A percentile compares a stretch with the other conserved stretches of the same genome.
phyloP scores from a whole-genome alignment of 2,888 invertebrate genomes.

The Meiosimyza decipiens region DNA sequence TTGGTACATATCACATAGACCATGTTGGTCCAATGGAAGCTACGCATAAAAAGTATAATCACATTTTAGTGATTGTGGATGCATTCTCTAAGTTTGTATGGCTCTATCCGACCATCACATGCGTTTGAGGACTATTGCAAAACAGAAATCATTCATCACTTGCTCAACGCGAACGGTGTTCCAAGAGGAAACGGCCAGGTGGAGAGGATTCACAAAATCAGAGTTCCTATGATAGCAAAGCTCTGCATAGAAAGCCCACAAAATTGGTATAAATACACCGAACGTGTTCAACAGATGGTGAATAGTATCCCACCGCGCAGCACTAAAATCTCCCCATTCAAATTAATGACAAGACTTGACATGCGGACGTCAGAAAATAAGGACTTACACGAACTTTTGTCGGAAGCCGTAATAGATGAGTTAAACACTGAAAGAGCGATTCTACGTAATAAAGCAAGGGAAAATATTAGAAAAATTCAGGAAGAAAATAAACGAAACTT shows the following conservation, averaged over 20 bases:
- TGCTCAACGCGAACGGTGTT: conserved; percentile 53
- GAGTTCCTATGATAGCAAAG: conserved; percentile 57
- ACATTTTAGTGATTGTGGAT: too few relatives aligned
- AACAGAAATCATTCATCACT: conserved; percentile 50
- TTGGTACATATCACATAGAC: conserved; percentile 36
- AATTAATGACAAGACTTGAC: conserved; percentile 28
- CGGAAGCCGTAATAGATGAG: too few relatives aligned
- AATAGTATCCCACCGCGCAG: conserved; percentile 33
- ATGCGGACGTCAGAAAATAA: conserved; percentile 5
- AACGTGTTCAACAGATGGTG: conserved; percentile 22
- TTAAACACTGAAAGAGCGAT: too few relatives aligned
- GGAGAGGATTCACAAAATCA: conserved; percentile 53
- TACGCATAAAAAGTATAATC: too few relatives aligned
- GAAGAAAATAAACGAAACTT: too few relatives aligned
- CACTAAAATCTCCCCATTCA: conserved; percentile 30
- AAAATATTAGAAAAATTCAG: too few relatives aligned
- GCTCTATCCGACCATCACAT: conserved; percentile 39
- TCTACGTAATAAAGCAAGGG: too few relatives aligned
- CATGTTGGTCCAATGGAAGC: conserved; percentile 51
- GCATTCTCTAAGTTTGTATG: too few relatives aligned
- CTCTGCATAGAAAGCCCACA: conserved; percentile 52
- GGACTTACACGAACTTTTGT: too few relatives aligned
- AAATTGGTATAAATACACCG: conserved; percentile 53
- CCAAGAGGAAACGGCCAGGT: conserved; percentile 59
- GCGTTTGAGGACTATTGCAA: conserved; percentile 55